Base-by-base conservation (phyloP, 35 echinoderm and acorn worm genomes). In the Strongylocentrotus purpuratus region DNA sequence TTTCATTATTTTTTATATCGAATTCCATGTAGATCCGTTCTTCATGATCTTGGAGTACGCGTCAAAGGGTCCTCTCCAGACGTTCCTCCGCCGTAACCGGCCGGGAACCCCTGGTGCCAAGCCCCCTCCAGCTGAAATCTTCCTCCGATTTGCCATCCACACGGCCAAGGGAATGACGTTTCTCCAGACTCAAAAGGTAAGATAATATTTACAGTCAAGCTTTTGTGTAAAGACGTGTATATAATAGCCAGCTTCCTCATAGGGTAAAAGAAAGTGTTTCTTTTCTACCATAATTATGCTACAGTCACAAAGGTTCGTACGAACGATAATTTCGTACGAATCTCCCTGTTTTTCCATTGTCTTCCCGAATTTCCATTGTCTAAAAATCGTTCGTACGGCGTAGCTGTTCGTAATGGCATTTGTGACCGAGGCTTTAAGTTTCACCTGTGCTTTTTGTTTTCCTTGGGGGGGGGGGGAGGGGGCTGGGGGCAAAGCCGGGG, bases 11-110 rank as follows among this genome's bases (percentile, higher is more conserved):
- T 41, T 41, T 41, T 41, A 70, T 86, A 50, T 85, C 91, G 18
- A 33, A 92, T 92, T 18, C 18, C 55, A 47, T n/a, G 11, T 87
- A 99, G 98, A 99, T 96, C 98, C 98, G 20, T 93, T 95, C 33
- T 97, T 94, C 33, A 99, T 99, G 96, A 93, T 99, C 47, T 55
- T 99, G 46, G 98, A 99, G 88, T 99, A 99, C 61, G 98, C 98
- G 0, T 85, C 94, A 12, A 97, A 99, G 50, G 98, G 96, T 86
- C 48, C 89, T 32, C 87, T 99, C 25, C 94, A 97, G 46, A 94
- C 90, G 12, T 97, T 96, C 50, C 92, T 99, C 33, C 94, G 98
- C 58, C 94, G 94, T 45, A 97, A 99, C 85, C 95, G 98, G 4
- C 98, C 98, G 15, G 94, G 95, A 25, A 88, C 86, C 58, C 92